Evolutionary conservation across 2,888 invertebrate species (phyloP).

Genomic region (Drosophila putrida): DNA sequence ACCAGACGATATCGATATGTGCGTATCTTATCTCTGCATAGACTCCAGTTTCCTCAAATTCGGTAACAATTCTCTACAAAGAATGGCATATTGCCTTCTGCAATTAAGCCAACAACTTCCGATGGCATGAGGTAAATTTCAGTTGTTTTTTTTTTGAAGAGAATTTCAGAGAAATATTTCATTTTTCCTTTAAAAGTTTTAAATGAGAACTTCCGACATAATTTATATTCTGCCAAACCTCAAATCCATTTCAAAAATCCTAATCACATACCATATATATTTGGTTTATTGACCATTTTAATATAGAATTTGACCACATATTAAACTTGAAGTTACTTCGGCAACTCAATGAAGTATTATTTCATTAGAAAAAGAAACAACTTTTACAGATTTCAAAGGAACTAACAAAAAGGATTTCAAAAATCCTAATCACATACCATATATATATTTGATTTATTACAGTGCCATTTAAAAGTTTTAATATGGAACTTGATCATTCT

Average conservation of each 20-base stretch:
- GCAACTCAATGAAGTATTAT: too few relatives aligned
- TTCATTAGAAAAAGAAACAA: not conserved
- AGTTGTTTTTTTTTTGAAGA: too few relatives aligned
- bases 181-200: too few relatives aligned
- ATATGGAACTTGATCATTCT: not conserved
- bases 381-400: not conserved
- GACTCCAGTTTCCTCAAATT: slow-evolving; percentile 16
- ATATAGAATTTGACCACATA: not conserved
- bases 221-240: too few relatives aligned
- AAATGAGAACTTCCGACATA: too few relatives aligned
- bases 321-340: too few relatives aligned
- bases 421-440: too few relatives aligned
- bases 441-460: too few relatives aligned
- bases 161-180: too few relatives aligned
- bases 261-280: too few relatives aligned
- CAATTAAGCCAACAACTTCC: not conserved
- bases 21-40: slow-evolving; percentile 66
- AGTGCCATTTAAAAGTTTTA: not conserved
- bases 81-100: slow-evolving; percentile 13
- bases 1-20: slow-evolving; percentile 45
- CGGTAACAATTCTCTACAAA: slow-evolving; percentile 7
- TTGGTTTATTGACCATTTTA: not conserved
- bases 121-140: not conserved
- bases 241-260: too few relatives aligned
- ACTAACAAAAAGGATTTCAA: not conserved